Percentiles rank a stretch among this genome's conserved stretches.
Conservation (phyloP, 1,140 invertebrate genomes). For the Sipha flava region DNA sequence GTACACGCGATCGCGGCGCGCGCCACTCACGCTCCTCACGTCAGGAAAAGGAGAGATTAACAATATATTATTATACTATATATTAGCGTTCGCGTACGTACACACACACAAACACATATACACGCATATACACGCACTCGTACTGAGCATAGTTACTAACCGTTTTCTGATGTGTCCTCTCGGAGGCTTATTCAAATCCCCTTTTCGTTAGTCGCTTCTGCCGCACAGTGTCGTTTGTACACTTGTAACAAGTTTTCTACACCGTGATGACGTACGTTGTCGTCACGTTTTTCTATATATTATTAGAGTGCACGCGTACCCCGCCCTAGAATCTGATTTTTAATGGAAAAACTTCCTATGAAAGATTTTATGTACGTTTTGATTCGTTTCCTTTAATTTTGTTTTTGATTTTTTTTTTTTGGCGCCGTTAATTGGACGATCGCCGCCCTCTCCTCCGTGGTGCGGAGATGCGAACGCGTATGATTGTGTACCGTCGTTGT, state of each 20-base stretch:
- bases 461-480: not conserved
- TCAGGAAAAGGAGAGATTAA: not conserved
- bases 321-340: not conserved
- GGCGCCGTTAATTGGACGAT: constrained; percentile 5
- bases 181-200: not conserved
- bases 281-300: not conserved
- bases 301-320: not conserved
- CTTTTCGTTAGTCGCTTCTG: not conserved
- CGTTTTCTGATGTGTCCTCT: not conserved
- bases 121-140: no score
- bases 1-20: not conserved
- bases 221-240: not conserved
- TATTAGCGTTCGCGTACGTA: no score
- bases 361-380: not conserved
- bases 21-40: not conserved
- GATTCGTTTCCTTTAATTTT: not conserved
- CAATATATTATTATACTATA: not conserved
- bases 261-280: not conserved
- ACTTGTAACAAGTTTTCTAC: no score
- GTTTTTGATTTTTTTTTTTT: not conserved
- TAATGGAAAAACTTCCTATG: not conserved
- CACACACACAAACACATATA: no score
- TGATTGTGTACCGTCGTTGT: not conserved
- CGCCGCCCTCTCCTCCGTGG: not conserved
- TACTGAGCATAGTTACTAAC: not conserved